phyloP scores from a whole-genome alignment of 2,113 vertebrate genomes.

The Peucedramus taeniatus region DNA sequence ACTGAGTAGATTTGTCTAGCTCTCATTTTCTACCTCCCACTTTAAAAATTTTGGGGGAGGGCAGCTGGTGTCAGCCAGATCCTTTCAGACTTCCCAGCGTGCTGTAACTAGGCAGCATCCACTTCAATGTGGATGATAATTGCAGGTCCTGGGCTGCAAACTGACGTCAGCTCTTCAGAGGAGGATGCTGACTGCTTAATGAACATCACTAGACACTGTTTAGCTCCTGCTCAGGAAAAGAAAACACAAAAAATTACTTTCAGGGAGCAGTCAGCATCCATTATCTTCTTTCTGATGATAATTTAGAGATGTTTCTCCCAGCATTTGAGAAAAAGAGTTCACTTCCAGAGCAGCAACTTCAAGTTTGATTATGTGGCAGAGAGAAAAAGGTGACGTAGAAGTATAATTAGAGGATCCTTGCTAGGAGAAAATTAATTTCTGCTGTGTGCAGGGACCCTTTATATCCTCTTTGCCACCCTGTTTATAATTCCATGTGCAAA shows the following conservation, averaged over 20 bases:
- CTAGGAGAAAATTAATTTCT: slow-evolving; percentile 4
- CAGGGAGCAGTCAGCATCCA: slow-evolving; percentile 17
- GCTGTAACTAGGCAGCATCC: slow-evolving; percentile 45
- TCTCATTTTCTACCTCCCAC: neutral
- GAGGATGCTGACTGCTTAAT: slow-evolving; percentile 62
- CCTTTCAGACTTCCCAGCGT: neutral
- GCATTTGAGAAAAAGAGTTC: neutral
- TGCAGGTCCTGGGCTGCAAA: slow-evolving; percentile 46
- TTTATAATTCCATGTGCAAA: neutral
- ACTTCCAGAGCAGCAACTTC: neutral
- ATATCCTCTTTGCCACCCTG: neutral
- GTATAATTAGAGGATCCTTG: neutral
- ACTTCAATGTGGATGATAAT: slow-evolving; percentile 61
- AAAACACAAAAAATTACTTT: slow-evolving; percentile 29
- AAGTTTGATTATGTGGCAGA: neutral
- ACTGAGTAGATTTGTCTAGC: neutral
- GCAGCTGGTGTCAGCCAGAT: slow-evolving; percentile 40
- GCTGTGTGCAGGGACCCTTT: neutral
- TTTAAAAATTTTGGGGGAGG: neutral
- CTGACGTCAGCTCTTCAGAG: slow-evolving; percentile 57
- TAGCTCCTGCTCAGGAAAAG: slow-evolving; percentile 27
- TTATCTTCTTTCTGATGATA: slow-evolving; percentile 43
- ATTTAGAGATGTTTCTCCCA: slow-evolving; percentile 9
- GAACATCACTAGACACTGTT: slow-evolving; percentile 42
- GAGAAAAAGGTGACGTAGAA: neutral